phyloP scores from a whole-genome alignment of 1,140 invertebrate species.

The Drosophila pallidifrons region DNA sequence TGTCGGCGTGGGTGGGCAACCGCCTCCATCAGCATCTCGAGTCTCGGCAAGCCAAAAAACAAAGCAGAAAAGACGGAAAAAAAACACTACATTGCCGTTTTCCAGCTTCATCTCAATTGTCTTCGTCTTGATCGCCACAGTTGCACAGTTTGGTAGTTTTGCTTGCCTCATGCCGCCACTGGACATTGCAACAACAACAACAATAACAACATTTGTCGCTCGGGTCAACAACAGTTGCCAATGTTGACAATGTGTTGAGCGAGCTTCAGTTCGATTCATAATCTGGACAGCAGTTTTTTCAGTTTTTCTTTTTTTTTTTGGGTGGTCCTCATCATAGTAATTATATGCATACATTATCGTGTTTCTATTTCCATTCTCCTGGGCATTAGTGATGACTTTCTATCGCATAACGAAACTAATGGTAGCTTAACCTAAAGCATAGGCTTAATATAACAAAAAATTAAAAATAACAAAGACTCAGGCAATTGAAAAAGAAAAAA shows the following conservation, averaged over 20 bases:
- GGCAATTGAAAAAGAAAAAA: too few species aligned
- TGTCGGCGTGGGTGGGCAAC: constrained; percentile 52
- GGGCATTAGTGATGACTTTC: too few species aligned
- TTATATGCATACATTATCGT: constrained; percentile 3
- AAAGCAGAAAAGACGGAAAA: neutral
- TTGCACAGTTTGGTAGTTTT: constrained; percentile 16
- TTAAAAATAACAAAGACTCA: too few species aligned
- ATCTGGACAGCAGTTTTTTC: neutral
- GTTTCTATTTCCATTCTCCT: neutral
- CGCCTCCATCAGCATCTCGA: constrained; percentile 11
- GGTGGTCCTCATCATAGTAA: constrained; percentile 24
- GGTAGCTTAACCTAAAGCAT: too few species aligned
- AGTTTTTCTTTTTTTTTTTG: constrained; percentile 5
- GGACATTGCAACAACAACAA: constrained; percentile 30
- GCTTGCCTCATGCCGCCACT: constrained; percentile 40
- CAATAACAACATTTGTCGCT: constrained; percentile 30
- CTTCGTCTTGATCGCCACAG: neutral
- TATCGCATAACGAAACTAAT: too few species aligned
- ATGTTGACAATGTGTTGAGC: constrained; percentile 44
- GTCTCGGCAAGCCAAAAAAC: neutral
- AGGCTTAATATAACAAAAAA: too few species aligned
- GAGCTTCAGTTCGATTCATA: constrained; percentile 6
- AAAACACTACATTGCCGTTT: constrained; percentile 4
- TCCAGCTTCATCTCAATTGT: constrained; percentile 19
- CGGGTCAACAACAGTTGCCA: constrained; percentile 33